Conservation (phyloP, 2,113 vertebrate species). For the Phoenicopterus ruber region DNA sequence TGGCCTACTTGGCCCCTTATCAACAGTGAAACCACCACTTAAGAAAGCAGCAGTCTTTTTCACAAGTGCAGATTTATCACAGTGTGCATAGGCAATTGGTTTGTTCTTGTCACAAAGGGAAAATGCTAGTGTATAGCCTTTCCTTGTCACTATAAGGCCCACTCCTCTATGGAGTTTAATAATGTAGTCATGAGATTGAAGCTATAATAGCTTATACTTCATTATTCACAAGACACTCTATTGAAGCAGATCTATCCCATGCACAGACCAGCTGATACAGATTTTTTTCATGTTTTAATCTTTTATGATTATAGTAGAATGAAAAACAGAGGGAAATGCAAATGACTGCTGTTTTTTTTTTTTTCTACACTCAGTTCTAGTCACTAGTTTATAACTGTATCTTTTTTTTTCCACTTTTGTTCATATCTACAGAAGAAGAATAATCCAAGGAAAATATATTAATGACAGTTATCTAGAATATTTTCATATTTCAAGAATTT, state of each 20-base stretch:
- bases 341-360: not conserved
- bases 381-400: not conserved
- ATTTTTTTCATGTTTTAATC: not conserved
- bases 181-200: not conserved
- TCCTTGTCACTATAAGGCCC: not conserved
- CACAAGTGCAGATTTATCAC: not conserved
- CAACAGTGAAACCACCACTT: not conserved
- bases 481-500: not conserved
- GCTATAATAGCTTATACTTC: not conserved
- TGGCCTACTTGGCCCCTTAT: not conserved
- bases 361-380: not conserved
- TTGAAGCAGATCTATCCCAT: not conserved
- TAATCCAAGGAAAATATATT: not conserved
- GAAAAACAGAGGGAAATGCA: not conserved
- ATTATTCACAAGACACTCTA: not conserved
- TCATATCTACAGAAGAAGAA: not conserved
- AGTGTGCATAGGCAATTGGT: no score
- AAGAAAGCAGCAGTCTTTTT: not conserved
- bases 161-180: not conserved
- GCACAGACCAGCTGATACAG: not conserved
- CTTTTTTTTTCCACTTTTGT: not conserved
- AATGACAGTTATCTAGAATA: not conserved
- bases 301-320: not conserved
- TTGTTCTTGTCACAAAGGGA: not conserved
- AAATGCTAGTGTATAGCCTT: accelerated